Conservation (phyloP, 2,113 vertebrate species). For the sheep (Ovis aries) region DNA sequence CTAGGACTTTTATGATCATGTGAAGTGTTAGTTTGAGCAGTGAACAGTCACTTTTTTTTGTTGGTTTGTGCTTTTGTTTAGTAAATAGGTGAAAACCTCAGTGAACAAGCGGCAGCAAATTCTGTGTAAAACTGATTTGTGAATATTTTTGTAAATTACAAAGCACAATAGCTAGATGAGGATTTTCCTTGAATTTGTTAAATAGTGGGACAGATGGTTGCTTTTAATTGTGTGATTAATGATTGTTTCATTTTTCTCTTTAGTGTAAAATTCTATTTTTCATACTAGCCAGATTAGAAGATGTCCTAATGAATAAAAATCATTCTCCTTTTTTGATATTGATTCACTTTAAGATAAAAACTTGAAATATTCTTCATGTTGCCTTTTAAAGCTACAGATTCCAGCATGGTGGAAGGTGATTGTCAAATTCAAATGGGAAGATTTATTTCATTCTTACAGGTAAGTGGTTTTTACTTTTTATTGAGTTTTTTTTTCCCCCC, state of each 20-base stretch:
- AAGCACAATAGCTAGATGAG: background rate
- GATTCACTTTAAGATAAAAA: background rate
- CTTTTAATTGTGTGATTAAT: background rate
- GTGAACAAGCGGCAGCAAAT: background rate
- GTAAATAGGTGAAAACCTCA: background rate
- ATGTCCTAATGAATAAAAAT: background rate
- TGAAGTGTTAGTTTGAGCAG: background rate
- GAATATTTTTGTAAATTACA: background rate
- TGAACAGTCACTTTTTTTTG: background rate
- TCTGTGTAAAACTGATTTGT: background rate
- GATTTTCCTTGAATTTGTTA: slow-evolving; percentile 12
- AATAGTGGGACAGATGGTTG: background rate
- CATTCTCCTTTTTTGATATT: background rate
- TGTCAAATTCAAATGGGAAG: slow-evolving; percentile 98
- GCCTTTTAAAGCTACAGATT: slow-evolving; percentile 87
- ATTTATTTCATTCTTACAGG: slow-evolving; percentile 98
- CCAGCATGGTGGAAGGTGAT: slow-evolving; percentile 94
- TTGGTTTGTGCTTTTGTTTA: background rate
- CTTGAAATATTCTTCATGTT: slow-evolving; percentile 57
- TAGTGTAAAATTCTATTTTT: background rate
- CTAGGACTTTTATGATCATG: background rate
- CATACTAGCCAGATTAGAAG: background rate
- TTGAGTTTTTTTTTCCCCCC: background rate
- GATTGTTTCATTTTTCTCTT: slow-evolving; percentile 21
- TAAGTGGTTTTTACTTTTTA: slow-evolving; percentile 66